Conservation (phyloP, 2,888 invertebrate species). For the Pachymerium ferrugineum region DNA sequence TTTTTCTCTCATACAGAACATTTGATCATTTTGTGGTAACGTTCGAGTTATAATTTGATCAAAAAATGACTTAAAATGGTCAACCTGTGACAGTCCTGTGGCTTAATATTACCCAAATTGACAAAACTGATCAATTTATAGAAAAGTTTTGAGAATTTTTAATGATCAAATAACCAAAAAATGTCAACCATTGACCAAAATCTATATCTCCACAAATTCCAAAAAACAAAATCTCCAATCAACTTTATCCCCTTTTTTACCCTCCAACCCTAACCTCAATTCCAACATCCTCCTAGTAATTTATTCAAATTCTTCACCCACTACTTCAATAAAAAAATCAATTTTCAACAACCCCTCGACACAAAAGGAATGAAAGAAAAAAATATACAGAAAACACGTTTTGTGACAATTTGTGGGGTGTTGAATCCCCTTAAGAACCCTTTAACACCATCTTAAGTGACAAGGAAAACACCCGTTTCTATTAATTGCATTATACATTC, state of each 20-base stretch:
- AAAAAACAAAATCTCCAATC: neutral
- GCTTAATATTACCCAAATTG: no score
- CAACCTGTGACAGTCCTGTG: no score
- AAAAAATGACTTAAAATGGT: no score
- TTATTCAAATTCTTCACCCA: constrained; percentile 14
- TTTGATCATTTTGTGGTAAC: constrained; percentile 23
- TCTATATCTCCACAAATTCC: neutral
- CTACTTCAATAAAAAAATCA: neutral
- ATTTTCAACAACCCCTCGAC: neutral
- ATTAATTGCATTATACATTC: neutral
- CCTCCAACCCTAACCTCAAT: constrained; percentile 23
- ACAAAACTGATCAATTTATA: no score
- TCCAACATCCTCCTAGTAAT: constrained; percentile 1
- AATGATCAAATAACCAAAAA: no score
- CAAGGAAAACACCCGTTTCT: neutral
- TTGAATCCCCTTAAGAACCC: neutral
- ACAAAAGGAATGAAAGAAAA: no score
- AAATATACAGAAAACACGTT: no score
- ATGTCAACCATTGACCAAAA: no score
- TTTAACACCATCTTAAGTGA: neutral
- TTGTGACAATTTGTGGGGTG: no score
- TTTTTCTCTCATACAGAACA: no score
- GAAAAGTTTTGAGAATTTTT: no score
- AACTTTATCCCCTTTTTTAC: neutral
- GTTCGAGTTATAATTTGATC: no score